These are phyloP conservation scores for Tyto alba DNA, from an alignment of 2,113 vertebrate species.

Conservation along the genomic window DNA sequence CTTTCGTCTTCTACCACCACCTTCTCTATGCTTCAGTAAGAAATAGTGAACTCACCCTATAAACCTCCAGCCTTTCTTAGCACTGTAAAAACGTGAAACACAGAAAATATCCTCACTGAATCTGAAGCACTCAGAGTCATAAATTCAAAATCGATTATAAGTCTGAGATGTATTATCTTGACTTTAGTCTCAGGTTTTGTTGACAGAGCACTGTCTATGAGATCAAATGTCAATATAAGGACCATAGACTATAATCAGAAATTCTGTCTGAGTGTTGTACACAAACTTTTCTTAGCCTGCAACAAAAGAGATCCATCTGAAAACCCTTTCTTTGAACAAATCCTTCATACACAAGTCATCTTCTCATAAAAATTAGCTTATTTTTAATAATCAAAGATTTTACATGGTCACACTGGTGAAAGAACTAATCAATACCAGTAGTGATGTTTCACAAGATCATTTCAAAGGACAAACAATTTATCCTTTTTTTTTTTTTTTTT, in stretches of 20 bases:
- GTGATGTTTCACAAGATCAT: neutral
- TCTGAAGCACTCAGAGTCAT: neutral
- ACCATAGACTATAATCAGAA: neutral
- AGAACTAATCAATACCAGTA: neutral
- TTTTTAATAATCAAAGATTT: neutral
- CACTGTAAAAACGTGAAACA: neutral
- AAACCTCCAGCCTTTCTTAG: neutral
- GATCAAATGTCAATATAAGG: neutral
- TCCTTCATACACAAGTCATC: fast-evolving
- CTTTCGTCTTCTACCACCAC: neutral
- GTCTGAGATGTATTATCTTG: neutral
- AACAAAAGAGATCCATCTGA: neutral
- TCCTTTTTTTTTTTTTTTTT: neutral
- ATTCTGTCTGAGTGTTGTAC: neutral
- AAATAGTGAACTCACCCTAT: neutral
- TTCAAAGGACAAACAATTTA: neutral
- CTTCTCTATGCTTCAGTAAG: neutral
- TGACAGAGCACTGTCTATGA: neutral
- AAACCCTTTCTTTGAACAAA: neutral
- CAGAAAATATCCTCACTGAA: neutral
- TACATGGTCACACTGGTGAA: fast-evolving
- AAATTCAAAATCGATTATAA: neutral
- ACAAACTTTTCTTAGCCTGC: neutral
- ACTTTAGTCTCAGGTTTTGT: neutral
- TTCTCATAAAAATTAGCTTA: neutral